phyloP scores from a whole-genome alignment of 2,113 vertebrate genomes.

The Aphyosemion australe region DNA sequence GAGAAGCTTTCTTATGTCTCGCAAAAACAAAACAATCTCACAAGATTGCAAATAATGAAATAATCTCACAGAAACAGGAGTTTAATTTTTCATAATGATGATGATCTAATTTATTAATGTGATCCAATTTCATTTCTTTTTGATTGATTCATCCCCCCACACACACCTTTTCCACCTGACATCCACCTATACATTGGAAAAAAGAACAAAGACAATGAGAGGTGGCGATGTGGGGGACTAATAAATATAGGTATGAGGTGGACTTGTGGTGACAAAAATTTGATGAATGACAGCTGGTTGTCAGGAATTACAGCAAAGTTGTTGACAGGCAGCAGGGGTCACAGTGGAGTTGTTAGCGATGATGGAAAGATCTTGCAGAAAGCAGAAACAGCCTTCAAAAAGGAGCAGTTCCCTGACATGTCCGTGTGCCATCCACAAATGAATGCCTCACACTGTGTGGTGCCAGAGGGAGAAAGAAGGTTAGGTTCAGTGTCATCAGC shows the following conservation, averaged over 20 bases:
- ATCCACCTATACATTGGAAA: constrained; percentile 20
- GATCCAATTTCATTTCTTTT: not conserved
- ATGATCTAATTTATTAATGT: constrained; percentile 19
- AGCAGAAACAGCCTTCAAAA: constrained; percentile 33
- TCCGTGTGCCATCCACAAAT: constrained; percentile 52
- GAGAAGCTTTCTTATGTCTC: constrained; percentile 16
- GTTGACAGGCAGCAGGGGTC: constrained; percentile 57
- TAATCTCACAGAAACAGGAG: constrained; percentile 19
- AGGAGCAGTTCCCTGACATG: constrained; percentile 45
- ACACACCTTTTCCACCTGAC: not conserved
- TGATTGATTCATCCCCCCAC: not conserved
- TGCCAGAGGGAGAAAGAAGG: constrained; percentile 47
- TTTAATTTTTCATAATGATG: constrained; percentile 19
- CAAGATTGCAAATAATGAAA: constrained; percentile 42
- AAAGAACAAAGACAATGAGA: constrained; percentile 11
- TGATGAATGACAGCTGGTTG: constrained; percentile 60
- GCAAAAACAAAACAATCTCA: constrained; percentile 25
- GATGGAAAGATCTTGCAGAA: constrained; percentile 47
- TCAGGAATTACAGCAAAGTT: constrained; percentile 51
- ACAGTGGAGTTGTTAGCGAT: constrained; percentile 54
- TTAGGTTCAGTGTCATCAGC: constrained; percentile 50
- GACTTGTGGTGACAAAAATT: constrained; percentile 28
- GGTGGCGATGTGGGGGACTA: constrained; percentile 15
- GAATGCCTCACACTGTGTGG: constrained; percentile 37
- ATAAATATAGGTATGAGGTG: constrained; percentile 28